Evolutionary conservation across 2,113 vertebrate species (phyloP).

Genomic region (Misgurnus anguillicaudatus): DNA sequence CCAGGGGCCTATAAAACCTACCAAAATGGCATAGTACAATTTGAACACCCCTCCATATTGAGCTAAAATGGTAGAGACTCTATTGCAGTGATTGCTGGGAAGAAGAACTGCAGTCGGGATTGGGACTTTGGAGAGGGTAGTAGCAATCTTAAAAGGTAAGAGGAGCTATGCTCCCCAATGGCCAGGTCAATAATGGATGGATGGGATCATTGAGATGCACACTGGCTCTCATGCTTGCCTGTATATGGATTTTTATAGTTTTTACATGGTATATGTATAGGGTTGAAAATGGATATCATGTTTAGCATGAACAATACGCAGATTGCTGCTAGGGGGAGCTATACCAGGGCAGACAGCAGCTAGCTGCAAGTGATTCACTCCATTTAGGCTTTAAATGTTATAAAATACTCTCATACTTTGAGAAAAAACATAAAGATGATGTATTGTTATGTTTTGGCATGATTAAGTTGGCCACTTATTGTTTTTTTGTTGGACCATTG

Average conservation of each 20-base stretch:
- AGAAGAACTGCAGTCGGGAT: constrained; percentile 76
- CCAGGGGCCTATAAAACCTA: constrained; percentile 44
- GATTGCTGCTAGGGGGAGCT: constrained; percentile 76
- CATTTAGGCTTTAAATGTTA: constrained; percentile 27
- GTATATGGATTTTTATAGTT: constrained; percentile 57
- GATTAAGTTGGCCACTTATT: constrained; percentile 47
- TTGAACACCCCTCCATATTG: constrained; percentile 74
- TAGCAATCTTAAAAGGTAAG: constrained; percentile 70
- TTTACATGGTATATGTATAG: constrained; percentile 54
- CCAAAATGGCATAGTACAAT: constrained; percentile 61
- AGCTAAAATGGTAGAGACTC: constrained; percentile 77
- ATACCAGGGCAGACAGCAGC: constrained; percentile 59
- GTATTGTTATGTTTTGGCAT: constrained; percentile 49
- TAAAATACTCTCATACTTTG: constrained; percentile 55
- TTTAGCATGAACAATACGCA: constrained; percentile 68
- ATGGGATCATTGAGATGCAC: constrained; percentile 34
- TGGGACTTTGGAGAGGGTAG: constrained; percentile 63
- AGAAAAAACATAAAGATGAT: constrained; percentile 45
- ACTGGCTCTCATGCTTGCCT: constrained; percentile 39
- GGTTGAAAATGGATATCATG: constrained; percentile 54
- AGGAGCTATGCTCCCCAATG: constrained; percentile 49
- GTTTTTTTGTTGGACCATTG: constrained; percentile 19
- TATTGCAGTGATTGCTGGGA: constrained; percentile 83
- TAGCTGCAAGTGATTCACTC: constrained; percentile 35
- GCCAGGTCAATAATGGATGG: constrained; percentile 52